phyloP scores from a whole-genome alignment of 2,113 vertebrate genomes.

The Apus apus region DNA sequence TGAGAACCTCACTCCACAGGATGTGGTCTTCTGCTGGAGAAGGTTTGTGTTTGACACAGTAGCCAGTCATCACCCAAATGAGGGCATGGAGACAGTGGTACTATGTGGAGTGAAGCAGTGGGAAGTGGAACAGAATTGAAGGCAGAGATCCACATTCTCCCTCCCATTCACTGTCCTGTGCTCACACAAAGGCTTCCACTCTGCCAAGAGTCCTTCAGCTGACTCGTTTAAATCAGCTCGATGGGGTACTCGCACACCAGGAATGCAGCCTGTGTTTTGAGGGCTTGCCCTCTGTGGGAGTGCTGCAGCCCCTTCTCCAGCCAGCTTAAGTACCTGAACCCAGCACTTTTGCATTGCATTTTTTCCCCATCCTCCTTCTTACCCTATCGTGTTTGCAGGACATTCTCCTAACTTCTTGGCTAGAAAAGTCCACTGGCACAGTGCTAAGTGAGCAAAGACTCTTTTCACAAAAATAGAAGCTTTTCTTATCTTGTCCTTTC shows the following conservation, averaged over 20 bases:
- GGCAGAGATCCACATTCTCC: background rate
- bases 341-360: background rate
- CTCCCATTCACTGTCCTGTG: accelerated
- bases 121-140: background rate
- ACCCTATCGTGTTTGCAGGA: background rate
- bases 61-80: no score
- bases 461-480: background rate
- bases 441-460: background rate
- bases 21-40: background rate
- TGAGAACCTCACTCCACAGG: background rate
- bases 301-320: background rate
- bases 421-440: background rate
- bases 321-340: background rate
- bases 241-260: accelerated
- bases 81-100: background rate
- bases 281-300: background rate
- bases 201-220: background rate
- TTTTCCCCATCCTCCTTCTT: background rate
- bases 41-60: background rate
- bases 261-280: background rate
- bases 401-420: background rate
- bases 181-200: background rate
- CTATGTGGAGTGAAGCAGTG: background rate
- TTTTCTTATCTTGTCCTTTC: background rate
- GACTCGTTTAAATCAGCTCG: background rate